These are phyloP conservation scores for Patella pellucida DNA, from an alignment of 2,888 invertebrate genomes.

Conservation along the genomic window DNA sequence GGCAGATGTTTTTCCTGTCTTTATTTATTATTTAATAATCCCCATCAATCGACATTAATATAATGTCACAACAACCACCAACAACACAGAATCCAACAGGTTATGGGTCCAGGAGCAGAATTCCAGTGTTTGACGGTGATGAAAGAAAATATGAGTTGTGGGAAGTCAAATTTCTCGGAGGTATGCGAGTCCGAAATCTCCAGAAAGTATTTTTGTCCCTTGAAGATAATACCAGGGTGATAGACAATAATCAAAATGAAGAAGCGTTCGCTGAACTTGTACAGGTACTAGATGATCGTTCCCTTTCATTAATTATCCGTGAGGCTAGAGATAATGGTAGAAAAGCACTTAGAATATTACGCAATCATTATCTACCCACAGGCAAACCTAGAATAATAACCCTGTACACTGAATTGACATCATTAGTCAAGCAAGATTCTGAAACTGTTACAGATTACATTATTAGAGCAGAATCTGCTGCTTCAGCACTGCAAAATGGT, in stretches of 20 bases:
- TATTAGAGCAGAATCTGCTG: constrained; percentile 29
- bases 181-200: constrained; percentile 28
- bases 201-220: constrained; percentile 14
- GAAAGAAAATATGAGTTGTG: constrained; percentile 26
- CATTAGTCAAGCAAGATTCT: constrained; percentile 23
- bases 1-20: no score
- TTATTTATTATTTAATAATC: neutral
- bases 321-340: constrained; percentile 41
- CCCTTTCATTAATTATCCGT: constrained; percentile 35
- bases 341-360: constrained; percentile 35
- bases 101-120: constrained; percentile 34
- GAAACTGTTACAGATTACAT: constrained; percentile 36
- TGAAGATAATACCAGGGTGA: neutral
- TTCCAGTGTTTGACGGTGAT: constrained; percentile 30
- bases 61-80: neutral
- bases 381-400: constrained; percentile 36
- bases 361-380: constrained; percentile 30
- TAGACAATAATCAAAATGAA: constrained; percentile 33
- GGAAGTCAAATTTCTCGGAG: constrained; percentile 32
- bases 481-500: constrained; percentile 22
- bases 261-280: constrained; percentile 38
- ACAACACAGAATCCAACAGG: constrained; percentile 25
- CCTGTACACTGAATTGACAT: constrained; percentile 36
- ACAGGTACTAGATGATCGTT: constrained; percentile 38
- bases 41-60: neutral